Evolutionary conservation across 1,140 invertebrate species (phyloP).

Genomic region (silkworm (Bombyx mori)): ASM3026992v2 NC_085125.1:6803001-6803500

Average conservation of each 20-base stretch:
- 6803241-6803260: too few species aligned
- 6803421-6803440: constrained; percentile 84
- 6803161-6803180: too few species aligned
- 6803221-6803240: too few species aligned
- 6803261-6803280: too few species aligned
- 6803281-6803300: too few species aligned
- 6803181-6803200: too few species aligned
- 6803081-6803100: too few species aligned
- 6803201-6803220: too few species aligned
- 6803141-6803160: too few species aligned
- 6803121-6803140: too few species aligned
- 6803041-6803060: constrained; percentile 84
- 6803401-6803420: constrained; percentile 85
- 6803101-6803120: too few species aligned
- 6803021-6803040: constrained; percentile 91
- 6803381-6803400: constrained; percentile 88
- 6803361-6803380: constrained; percentile 89
- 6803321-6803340: constrained; percentile 80
- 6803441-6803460: constrained; percentile 79
- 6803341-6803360: constrained; percentile 89
- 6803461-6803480: constrained; percentile 58
- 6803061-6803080: not conserved
- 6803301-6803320: not conserved
- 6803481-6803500: constrained; percentile 60
- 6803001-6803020: constrained; percentile 84